Base-by-base conservation (phyloP, 2,888 invertebrate genomes). In the Thereva unica region DNA sequence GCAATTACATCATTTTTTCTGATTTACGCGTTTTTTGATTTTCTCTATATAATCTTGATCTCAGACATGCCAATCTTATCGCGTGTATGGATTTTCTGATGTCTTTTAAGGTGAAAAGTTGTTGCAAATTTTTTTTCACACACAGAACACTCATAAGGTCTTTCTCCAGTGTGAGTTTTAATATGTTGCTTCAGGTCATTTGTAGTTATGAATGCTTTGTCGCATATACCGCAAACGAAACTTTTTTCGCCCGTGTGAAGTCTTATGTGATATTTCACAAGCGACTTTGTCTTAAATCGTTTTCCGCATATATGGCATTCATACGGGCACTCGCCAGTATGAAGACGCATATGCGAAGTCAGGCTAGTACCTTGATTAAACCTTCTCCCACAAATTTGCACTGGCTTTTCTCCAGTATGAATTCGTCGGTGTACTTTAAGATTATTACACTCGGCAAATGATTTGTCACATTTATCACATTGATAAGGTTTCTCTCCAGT, bases 301-400 rank as follows among this genome's bases (percentile, higher is more conserved):
- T 68, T 70, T 2, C 72, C 66, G 55, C 75, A 75, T 3, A 72
- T 10, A 12, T 68, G 44, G 37, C 75, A 75, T 8, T 68, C 57
- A 53, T 74, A 75, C 6, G 75, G 75, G 8, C 72, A 66, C 41
- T 73, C 69, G n/a, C 73, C 75, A 2, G 72, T 73, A 59, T 75
- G 75, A 8, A 69, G 67, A 5, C 74, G 69, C 57, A 69, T 56
- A 68, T 75, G 75, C 0, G 73, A 55, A 66, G 73, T 73, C 34
- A 75, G 56, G 55, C 74, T 71, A 1, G 74, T 73, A 4, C 70
- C 68, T 5, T 74, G 73, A 56, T 73, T 72, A 41, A 75, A 74
- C 55, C 68, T 74, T 12, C 72, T 72, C 34, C 70, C 67, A 57
- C 75, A 4, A 70, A 42, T 6, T 70, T 61, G 68, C 75, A 75